Conservation (phyloP, 1,140 invertebrate genomes). For the Bathynomus jamesi region DNA sequence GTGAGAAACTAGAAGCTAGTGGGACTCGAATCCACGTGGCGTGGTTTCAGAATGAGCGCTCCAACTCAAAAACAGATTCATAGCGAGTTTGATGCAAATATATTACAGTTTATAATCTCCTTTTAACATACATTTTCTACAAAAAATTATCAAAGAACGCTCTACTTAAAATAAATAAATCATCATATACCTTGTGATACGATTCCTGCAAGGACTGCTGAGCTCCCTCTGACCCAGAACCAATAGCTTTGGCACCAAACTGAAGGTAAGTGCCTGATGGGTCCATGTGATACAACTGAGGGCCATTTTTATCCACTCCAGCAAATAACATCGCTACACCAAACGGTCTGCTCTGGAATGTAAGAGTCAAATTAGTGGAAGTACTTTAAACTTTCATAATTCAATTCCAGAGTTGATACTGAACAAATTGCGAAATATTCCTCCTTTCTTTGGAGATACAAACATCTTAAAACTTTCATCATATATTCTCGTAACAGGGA, state of each 20-base stretch:
- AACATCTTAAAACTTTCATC: too few relatives aligned
- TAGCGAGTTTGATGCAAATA: neutral
- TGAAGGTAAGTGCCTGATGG: slow-evolving; percentile 95
- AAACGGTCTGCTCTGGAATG: slow-evolving; percentile 85
- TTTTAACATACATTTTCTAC: neutral
- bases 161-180: neutral
- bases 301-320: slow-evolving; percentile 68
- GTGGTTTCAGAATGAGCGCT: too few relatives aligned
- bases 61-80: too few relatives aligned
- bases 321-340: slow-evolving; percentile 92
- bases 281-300: slow-evolving; percentile 93
- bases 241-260: slow-evolving; percentile 98
- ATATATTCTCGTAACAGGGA: too few relatives aligned
- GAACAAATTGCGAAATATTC: too few relatives aligned
- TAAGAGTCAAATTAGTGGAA: too few relatives aligned
- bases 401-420: too few relatives aligned
- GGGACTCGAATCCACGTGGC: too few relatives aligned
- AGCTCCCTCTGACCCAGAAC: slow-evolving; percentile 97
- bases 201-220: slow-evolving; percentile 90
- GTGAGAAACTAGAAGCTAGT: too few relatives aligned
- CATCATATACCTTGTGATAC: slow-evolving; percentile 72
- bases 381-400: too few relatives aligned
- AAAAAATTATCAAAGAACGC: neutral
- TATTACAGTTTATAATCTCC: neutral
- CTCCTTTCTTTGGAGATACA: too few relatives aligned